Base-by-base conservation (phyloP, 2,113 vertebrate species). In the Psettodes erumei region DNA sequence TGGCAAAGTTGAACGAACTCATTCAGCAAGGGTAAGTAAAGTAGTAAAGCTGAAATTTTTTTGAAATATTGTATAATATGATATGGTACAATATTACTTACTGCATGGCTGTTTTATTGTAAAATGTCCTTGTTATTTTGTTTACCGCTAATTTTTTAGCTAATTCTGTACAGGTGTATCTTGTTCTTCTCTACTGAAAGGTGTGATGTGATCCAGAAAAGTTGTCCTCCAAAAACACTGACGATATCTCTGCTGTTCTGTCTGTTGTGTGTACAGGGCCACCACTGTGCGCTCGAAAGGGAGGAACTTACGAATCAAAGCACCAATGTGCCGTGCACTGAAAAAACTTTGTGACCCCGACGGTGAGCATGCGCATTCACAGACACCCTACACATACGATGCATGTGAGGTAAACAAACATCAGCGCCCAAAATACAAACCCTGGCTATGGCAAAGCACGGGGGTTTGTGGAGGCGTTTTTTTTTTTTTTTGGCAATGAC, bases 281-380 rank as follows among this genome's bases (percentile, higher is more conserved):
- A 99, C 98, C 2, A 99, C 98, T 0, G 97, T 99, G 16, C 97
- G 98, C 27, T 97, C 96, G 85, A 99, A 99, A 92, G 98, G 98
- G 76, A 95, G 98, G 87, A 99, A 99, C 89, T 89, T 99, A 58
- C 94, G 97, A 23, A 99, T 99, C 86, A 99, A 99, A 93, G 97
- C 97, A 0, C 98, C 98, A 0, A 99, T 99, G 98, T 99, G 98
- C 82, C 93, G 97, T 5, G 97, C 98, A 5, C 90, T 99, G 86
- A 99, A 99, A 93, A 99, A 97, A 77, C 96, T 99, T 48, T 99
- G 98, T 21, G 98, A 99, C 86, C 98, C 98, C 21, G 97, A 99
- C 11, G 98, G 98, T 97, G 91, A 87, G 96, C 90, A 11, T 35
- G 6, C 19, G 27, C 30, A 50, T 5, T 21, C 42, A 37, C 21